These are phyloP conservation scores for Brassicogethes aeneus DNA, from an alignment of 2,888 invertebrate genomes.

Conservation along the genomic window DNA sequence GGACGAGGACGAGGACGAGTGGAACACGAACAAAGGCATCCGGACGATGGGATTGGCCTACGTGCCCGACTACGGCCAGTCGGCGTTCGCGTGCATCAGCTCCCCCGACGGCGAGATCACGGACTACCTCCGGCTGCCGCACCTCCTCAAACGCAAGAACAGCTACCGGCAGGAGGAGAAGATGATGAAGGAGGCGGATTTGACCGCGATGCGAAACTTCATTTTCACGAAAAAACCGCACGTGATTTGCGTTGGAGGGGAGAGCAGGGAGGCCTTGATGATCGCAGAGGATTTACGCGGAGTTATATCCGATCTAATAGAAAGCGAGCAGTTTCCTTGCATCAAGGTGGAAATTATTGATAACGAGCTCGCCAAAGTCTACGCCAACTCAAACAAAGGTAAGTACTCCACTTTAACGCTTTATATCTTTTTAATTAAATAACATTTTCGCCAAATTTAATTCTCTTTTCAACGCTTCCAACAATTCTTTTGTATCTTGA, in stretches of 20 bases:
- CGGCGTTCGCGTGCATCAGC: constrained; percentile 81
- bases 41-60: constrained; percentile 84
- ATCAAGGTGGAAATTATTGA: constrained; percentile 89
- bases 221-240: constrained; percentile 89
- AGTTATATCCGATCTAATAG: constrained; percentile 62
- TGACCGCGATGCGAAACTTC: constrained; percentile 66
- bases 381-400: constrained; percentile 84
- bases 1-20: constrained; percentile 87
- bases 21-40: constrained; percentile 77
- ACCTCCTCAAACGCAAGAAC: constrained; percentile 75
- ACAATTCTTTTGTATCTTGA: no score
- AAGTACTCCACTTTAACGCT: no score
- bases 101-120: constrained; percentile 86
- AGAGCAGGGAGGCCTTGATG: constrained; percentile 79
- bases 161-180: constrained; percentile 61
- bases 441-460: no score
- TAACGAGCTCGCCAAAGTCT: constrained; percentile 88
- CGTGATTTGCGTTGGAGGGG: constrained; percentile 71
- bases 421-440: no score
- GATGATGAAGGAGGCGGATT: constrained; percentile 51
- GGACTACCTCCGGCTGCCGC: constrained; percentile 81
- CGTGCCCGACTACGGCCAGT: constrained; percentile 73
- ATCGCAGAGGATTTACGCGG: constrained; percentile 70
- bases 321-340: constrained; percentile 78
- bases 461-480: no score